Base-by-base conservation (phyloP, 2,797 vertebrate genomes). In the Hypotaenidia philippensis region DNA sequence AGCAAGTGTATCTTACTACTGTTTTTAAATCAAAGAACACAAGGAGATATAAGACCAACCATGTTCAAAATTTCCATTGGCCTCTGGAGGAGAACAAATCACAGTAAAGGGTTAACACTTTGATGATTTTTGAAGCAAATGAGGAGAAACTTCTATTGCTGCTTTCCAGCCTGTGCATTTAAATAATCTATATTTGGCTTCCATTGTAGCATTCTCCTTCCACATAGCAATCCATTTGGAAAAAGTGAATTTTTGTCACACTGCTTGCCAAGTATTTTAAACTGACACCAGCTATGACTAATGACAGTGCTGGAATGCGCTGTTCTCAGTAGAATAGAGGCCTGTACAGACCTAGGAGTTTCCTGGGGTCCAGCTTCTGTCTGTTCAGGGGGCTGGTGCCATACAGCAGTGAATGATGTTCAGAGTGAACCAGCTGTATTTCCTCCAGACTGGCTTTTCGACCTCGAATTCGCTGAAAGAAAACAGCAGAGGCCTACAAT, bases 381-480 rank as follows among this genome's bases (percentile, higher is more conserved):
- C 98, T 98, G 60, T 98, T 98, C 96, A 98, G 96, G 95, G 98
- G 98, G 95, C 96, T 98, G 92, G 98, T 98, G 97, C 98, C 98
- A 85, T 98, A 98, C 70, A 98, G 88, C 94, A 98, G 95, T 96
- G 98, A 98, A 95, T 98, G 98, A 98, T 98, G 98, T 97, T 98
- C 97, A 84, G 97, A 98, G 95, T 98, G 98, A 96, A 98, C 98
- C 97, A 98, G 98, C 96, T 98, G 98, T 97, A 98, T 98, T 98
- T 98, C 98, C 96, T 98, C 98, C 95, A 98, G 97, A 96, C 97
- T 98, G 97, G 98, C 98, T 98, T 98, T 98, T 97, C 98, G 98
- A 97, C 98, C 98, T 98, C 96, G 97, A 96, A 98, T 98, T 95
- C 97, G 95, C 98, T 98, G 98, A 97, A 98, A 98, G 97, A 98